Evolutionary conservation across 2,888 invertebrate genomes (phyloP), one percentile per base, ranked within the genome.

Genomic region (Calameuta pallipes): DNA sequence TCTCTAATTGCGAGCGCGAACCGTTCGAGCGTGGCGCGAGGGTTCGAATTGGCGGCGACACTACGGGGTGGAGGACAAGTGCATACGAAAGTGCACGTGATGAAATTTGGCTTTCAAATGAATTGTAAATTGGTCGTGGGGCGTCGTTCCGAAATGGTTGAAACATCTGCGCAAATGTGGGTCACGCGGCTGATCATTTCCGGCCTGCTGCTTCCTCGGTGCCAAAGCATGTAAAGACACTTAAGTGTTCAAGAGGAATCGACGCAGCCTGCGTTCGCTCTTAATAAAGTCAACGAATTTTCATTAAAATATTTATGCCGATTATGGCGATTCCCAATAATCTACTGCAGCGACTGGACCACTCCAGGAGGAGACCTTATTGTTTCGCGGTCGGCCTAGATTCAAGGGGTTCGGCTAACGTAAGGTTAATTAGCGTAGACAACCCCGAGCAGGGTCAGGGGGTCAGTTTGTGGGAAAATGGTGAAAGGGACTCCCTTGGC

Each of bases 61-160:
- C 70, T 33, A 13, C 31, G 31, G 33, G 71, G 13, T 9, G 33
- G 13, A 34, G 31, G 70, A 74, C 73, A 75, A 77, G 76, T 79
- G 73, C 71, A 78, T 70, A 41, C 73, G 74, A 69, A 79, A 75
- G 79, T 69, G 74, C 56, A 34, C 34, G 30, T 74, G 82, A 87
- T 85, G 83, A 87, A 86, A 84, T 82, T 82, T 83, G 82, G 82
- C 83, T 82, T 86, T 87, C 85, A 85, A 88, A 85, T 82, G 83
- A 84, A 88, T 88, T 88, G 83, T 85, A 88, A 88, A 87, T 84
- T 84, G 83, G 78, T 79, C 80, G 71, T 34, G 82, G 80, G 82
- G 82, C 79, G 79, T 74, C 71, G 76, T 36, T 75, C 70, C n/a
- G 75, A 79, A 68, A 31, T 31, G 12, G 71, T 33, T 69, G 74